Evolutionary conservation across 1,140 invertebrate genomes (phyloP).

Genomic region (Octopus sinensis): DNA sequence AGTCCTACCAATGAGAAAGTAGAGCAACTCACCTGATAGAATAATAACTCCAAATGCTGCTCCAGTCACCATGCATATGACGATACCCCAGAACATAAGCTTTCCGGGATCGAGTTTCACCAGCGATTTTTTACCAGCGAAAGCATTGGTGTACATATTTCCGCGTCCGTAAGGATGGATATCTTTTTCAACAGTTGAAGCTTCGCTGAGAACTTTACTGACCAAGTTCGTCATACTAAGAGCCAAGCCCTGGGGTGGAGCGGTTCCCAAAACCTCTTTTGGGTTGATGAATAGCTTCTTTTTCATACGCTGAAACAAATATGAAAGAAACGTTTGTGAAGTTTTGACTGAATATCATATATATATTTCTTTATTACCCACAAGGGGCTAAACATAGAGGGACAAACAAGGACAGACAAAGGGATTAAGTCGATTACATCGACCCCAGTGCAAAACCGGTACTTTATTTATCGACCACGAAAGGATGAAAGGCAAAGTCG

Average conservation of each 20-base stretch:
- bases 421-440: no score
- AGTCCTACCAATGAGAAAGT: no score
- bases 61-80: not conserved
- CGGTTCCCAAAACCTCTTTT: slow-evolving; percentile 29
- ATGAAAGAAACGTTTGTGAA: not conserved
- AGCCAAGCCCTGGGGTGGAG: slow-evolving; percentile 18
- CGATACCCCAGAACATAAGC: slow-evolving; percentile 14
- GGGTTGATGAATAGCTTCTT: slow-evolving; percentile 17
- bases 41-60: not conserved
- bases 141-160: slow-evolving; percentile 12
- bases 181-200: slow-evolving; percentile 11
- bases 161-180: slow-evolving; percentile 9
- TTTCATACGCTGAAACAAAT: not conserved
- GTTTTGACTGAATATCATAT: no score
- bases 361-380: no score
- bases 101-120: not conserved
- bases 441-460: no score
- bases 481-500: no score
- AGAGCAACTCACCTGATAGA: not conserved
- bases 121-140: not conserved
- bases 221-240: slow-evolving; percentile 1
- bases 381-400: no score
- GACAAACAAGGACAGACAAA: no score
- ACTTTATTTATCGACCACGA: no score
- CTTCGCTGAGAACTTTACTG: slow-evolving; percentile 15